phyloP scores from a whole-genome alignment of 2,113 vertebrate species.

The Rhizomys pruinosus region DNA sequence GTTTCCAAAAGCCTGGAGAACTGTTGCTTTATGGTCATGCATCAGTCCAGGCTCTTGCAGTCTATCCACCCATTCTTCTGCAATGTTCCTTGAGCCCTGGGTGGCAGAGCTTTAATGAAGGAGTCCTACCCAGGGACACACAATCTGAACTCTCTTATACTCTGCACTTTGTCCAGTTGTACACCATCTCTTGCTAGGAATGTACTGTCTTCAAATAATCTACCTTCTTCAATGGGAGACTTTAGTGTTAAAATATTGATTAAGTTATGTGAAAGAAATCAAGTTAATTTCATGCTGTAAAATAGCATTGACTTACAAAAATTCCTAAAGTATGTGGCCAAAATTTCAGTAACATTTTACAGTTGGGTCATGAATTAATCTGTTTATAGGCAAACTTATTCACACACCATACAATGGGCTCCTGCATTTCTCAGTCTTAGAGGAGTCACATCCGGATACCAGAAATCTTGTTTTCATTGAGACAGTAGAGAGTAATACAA shows the following conservation, averaged over 20 bases:
- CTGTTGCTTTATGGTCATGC: no score
- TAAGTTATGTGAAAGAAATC: conserved; percentile 1
- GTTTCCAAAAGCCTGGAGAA: no score
- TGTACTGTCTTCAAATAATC: conserved; percentile 13
- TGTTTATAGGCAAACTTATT: neutral
- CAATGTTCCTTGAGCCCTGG: no score
- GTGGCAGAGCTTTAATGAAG: no score
- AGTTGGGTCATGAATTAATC: conserved; percentile 6
- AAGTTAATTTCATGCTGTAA: conserved; percentile 27
- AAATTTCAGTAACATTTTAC: conserved; percentile 26
- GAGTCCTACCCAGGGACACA: no score
- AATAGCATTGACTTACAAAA: conserved; percentile 18
- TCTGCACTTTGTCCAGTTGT: no score
- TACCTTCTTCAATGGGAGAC: neutral
- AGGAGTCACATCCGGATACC: neutral
- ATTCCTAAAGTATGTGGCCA: neutral
- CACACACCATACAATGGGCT: neutral
- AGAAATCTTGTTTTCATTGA: neutral
- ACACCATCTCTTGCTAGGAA: neutral
- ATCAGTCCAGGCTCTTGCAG: no score
- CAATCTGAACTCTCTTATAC: no score
- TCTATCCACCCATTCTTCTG: no score
- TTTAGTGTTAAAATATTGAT: conserved; percentile 23
- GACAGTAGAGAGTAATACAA: neutral
- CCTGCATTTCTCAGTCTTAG: neutral